Conservation (phyloP, 2,113 vertebrate genomes). For the Pluvialis apricaria region DNA sequence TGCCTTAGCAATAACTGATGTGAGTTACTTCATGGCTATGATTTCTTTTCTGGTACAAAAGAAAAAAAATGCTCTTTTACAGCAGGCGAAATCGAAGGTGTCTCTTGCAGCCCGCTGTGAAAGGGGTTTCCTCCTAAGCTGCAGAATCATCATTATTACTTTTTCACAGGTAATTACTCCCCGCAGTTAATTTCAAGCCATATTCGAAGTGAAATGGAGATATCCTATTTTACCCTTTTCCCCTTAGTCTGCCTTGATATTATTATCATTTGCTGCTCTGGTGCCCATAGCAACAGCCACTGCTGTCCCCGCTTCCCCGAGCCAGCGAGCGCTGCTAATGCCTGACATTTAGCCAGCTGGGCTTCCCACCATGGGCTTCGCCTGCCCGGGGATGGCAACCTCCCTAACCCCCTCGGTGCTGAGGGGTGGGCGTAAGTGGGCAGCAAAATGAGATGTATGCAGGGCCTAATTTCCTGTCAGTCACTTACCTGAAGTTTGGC, state of each 20-base stretch:
- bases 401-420: background rate
- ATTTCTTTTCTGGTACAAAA: constrained; percentile 32
- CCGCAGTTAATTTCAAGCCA: constrained; percentile 58
- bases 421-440: background rate
- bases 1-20: constrained; percentile 47
- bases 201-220: constrained; percentile 56
- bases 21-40: constrained; percentile 15
- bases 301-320: background rate
- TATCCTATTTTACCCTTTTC: constrained; percentile 45
- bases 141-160: background rate
- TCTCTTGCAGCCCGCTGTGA: constrained; percentile 22
- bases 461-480: background rate
- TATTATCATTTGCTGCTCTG: constrained; percentile 19
- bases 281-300: constrained; percentile 66
- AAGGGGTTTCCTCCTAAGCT: constrained; percentile 45
- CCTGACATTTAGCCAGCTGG: constrained; percentile 40
- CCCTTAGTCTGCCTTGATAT: constrained; percentile 31
- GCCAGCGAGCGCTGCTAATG: background rate
- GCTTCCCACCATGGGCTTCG: background rate
- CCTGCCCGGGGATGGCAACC: background rate
- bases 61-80: background rate
- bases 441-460: accelerated
- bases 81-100: constrained; percentile 18
- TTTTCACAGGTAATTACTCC: constrained; percentile 65
- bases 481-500: background rate